Base-by-base conservation (phyloP, 1,140 invertebrate genomes). In the Drosophila carrolli region DNA sequence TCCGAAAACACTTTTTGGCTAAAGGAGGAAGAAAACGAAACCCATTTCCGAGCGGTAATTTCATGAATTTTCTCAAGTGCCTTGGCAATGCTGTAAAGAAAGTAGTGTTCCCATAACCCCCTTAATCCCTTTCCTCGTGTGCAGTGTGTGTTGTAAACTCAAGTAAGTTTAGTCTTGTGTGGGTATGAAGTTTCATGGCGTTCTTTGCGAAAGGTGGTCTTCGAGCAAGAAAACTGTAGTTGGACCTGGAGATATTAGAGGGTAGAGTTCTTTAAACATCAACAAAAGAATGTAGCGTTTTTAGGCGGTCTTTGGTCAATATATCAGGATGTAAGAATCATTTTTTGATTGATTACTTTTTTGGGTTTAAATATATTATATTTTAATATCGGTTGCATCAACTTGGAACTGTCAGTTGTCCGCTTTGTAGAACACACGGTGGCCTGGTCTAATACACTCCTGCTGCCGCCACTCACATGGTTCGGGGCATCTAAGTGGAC, bases 1-100 rank as follows among this genome's bases (percentile, higher is more conserved):
- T 71, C 65, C 67, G 65, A 48, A 70, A 71, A 41, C 67, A 56
- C 63, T 70, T 70, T 70, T 70, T 70, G 67, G 67, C 63, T 38
- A 41, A 13, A 71, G 14, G 10, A 54, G 44, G 41, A 35, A 10
- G 50, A 71, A 71, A 71, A 47, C 70, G 47, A 71, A 70, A 71
- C 23, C 65, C 65, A 71, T 71, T 71, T 70, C 67, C 43, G 27
- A 71, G 51, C 65, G 50, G 65, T 51, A 71, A 71, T 71, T 70
- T 71, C 67, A 47, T 57, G 65, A 71, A 70, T 70, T 70, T 70
- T 56, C 67, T 37, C 67, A 78, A 78, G 53, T 63, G 77, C 32
- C 48, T 73, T 68, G 37, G 58, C 61, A 75, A 50, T 53, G 62
- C 80, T 70, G 51, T 82, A 79, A 82, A 82, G 81, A 83, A 79